Evolutionary conservation across 1,140 invertebrate species (phyloP).

Genomic region (Halesus radiatus): DNA sequence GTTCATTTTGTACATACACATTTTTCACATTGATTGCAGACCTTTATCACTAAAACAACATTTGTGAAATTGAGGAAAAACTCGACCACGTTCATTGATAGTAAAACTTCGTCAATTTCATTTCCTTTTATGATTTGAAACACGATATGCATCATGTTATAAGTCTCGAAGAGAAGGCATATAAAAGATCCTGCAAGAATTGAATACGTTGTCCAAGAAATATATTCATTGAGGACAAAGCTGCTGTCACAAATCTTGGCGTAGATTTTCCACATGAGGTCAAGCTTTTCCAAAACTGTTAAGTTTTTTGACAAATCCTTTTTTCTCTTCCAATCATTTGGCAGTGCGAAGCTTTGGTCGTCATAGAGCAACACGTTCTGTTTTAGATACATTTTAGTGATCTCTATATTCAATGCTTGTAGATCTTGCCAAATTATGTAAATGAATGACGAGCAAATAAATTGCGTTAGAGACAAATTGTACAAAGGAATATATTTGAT

Average conservation of each 20-base stretch:
- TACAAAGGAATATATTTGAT: background rate
- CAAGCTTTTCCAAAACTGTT: background rate
- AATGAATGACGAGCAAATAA: background rate
- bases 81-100: background rate
- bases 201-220: background rate
- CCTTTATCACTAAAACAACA: background rate
- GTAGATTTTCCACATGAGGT: constrained; percentile 2
- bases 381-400: background rate
- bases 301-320: background rate
- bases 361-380: background rate
- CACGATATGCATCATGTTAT: background rate
- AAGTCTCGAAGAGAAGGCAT: background rate
- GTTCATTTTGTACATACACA: background rate
- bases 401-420: background rate
- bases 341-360: too few relatives aligned
- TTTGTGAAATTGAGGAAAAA: background rate
- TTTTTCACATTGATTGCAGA: constrained; percentile 6
- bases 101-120: background rate
- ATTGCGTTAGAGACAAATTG: background rate
- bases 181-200: background rate
- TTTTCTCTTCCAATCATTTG: too few relatives aligned
- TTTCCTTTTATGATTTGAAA: background rate
- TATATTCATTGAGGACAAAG: background rate
- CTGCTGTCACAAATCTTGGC: constrained; percentile 9
- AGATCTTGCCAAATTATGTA: background rate